phyloP scores from a whole-genome alignment of 2,888 invertebrate species.

The Meganola albula region DNA sequence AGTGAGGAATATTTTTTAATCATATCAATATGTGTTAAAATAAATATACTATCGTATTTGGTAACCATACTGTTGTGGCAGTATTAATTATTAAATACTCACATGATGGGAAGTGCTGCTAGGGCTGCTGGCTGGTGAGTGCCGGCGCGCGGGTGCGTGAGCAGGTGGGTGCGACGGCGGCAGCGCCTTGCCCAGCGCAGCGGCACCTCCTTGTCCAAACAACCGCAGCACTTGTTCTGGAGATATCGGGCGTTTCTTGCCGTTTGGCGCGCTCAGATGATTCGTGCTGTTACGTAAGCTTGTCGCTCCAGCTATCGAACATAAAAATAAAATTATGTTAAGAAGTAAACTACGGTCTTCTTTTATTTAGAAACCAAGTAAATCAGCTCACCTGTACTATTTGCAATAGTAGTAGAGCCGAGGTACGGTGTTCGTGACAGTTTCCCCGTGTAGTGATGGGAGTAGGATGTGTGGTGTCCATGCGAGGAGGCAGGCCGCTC shows the following conservation, averaged over 20 bases:
- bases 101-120: conserved; percentile 88
- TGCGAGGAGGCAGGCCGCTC: conserved; percentile 86
- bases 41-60: too few species aligned
- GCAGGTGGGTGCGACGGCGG: conserved; percentile 69
- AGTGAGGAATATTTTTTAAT: too few species aligned
- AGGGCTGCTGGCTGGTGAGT: conserved; percentile 86
- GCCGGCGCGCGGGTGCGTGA: conserved; percentile 67
- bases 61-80: not conserved
- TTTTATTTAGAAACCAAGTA: not conserved
- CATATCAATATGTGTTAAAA: too few species aligned
- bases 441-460: conserved; percentile 76
- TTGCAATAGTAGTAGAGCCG: conserved; percentile 81
- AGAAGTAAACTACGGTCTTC: not conserved
- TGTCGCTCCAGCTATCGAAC: conserved; percentile 46
- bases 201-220: conserved; percentile 76
- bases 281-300: conserved; percentile 67
- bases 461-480: conserved; percentile 79
- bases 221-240: conserved; percentile 88
- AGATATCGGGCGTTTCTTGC: conserved; percentile 88
- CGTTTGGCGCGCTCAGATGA: conserved; percentile 77
- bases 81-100: conserved; percentile 32
- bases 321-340: conserved; percentile 1
- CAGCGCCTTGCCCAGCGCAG: conserved; percentile 67
- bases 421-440: conserved; percentile 81
- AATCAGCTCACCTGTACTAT: conserved; percentile 59